These are phyloP conservation scores for Eulemur rufifrons DNA, from an alignment of 2,113 vertebrate species.

Conservation along the genomic window DNA sequence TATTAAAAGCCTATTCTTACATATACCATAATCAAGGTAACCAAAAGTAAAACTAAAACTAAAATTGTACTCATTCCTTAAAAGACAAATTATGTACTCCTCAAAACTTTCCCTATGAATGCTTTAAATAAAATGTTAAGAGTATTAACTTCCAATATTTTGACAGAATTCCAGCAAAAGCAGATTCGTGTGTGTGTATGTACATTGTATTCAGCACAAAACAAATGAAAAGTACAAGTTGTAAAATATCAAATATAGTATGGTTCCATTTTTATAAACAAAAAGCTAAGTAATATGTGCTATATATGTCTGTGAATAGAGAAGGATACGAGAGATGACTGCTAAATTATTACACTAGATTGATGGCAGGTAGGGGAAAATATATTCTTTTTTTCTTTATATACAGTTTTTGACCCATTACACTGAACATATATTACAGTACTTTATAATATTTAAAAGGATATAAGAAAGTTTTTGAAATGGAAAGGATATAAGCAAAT, in stretches of 20 bases:
- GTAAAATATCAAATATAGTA: background rate
- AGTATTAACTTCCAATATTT: constrained; percentile 20
- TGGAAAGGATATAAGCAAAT: background rate
- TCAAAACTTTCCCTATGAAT: background rate
- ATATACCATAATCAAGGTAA: background rate
- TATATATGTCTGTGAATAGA: background rate
- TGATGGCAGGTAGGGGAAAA: background rate
- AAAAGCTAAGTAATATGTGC: background rate
- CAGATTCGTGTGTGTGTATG: background rate
- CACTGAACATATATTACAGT: background rate
- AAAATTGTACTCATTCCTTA: background rate
- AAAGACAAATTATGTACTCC: background rate
- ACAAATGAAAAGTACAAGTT: background rate
- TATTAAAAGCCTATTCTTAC: background rate
- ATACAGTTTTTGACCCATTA: background rate
- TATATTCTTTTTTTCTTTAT: background rate
- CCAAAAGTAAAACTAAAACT: background rate
- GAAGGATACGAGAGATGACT: background rate
- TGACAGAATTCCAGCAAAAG: background rate
- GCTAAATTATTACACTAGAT: background rate
- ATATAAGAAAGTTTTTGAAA: constrained; percentile 1
- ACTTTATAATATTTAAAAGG: background rate
- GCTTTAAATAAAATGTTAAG: background rate
- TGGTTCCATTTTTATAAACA: background rate
- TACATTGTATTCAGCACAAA: background rate